Conservation (phyloP, 2,888 invertebrate species). For the Eilema griseolum region DNA sequence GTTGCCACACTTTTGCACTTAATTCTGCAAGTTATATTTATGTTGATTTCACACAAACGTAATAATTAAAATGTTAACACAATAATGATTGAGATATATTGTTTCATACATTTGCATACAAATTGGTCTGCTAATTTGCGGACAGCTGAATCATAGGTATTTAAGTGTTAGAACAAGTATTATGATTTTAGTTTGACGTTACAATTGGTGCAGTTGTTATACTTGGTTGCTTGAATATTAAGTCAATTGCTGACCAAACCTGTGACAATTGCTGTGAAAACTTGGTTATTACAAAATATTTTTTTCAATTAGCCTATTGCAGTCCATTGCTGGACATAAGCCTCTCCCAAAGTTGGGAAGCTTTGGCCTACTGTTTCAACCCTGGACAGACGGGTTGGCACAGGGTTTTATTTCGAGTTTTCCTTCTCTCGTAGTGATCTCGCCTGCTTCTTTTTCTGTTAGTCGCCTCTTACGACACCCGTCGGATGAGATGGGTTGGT, state of each 20-base stretch:
- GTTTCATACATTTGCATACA: neutral
- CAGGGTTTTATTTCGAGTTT: no score
- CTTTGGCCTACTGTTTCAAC: no score
- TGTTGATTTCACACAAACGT: constrained; percentile 35
- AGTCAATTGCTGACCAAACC: neutral
- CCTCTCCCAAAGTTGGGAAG: no score
- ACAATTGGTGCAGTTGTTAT: neutral
- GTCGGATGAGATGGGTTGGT: no score
- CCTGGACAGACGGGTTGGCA: no score
- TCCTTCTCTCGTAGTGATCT: no score
- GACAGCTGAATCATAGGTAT: neutral
- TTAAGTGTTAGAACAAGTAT: neutral
- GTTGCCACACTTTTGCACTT: constrained; percentile 50
- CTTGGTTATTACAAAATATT: neutral
- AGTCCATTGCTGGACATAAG: no score
- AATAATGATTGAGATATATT: constrained; percentile 8
- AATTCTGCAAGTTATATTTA: constrained; percentile 46
- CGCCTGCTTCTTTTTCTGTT: no score
- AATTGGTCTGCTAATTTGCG: neutral
- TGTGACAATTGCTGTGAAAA: no score
- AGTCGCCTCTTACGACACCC: no score
- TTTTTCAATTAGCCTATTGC: neutral
- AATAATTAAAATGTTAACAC: constrained; percentile 27
- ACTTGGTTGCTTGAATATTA: neutral
- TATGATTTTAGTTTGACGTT: neutral